Base-by-base conservation (phyloP, 2,888 invertebrate species). In the Caenorhabditis becei region DNA sequence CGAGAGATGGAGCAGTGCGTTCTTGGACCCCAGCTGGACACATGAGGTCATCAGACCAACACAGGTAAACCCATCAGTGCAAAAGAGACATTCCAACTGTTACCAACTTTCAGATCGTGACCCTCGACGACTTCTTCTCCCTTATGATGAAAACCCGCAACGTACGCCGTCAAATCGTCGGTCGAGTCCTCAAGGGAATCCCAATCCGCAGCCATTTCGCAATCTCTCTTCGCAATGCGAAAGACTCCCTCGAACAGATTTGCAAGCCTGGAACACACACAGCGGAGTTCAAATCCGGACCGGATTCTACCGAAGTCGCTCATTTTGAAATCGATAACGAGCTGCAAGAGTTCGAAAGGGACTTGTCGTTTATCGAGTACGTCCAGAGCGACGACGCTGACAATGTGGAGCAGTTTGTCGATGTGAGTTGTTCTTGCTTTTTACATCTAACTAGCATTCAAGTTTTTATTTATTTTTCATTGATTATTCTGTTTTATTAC, bases 61-160 rank as follows among this genome's bases (percentile, higher is more conserved):
- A 8, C 61, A 85, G 75, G 84, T 84, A 53, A 8, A 18, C 24
- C 59, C 32, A 51, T 14, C 11, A 7, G 20, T 23, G 20, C 26
- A 51, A 26, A 58, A 18, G 3, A 18, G 7, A 5, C 10, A 5
- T 35, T 51, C 20, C n/a, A n/a, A n/a, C n/a, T n/a, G n/a, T n/a
- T n/a, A n/a, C n/a, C n/a, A n/a, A 5, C 56, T 82, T 72, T 44
- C 67, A 87, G 81, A 69, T 90, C 3, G 70, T 83, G n/a, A 87
- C 87, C 16, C 83, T 90, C 51, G 86, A 89, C 47, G 90, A 91
- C 71, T 91, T 91, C 85, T 89, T 88, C 85, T 85, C 87, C 2
- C 77, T 91, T n/a, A 91, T 91, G 91, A 88, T 89, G 83, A 82
- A 89, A 66, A 88, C 91, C 1, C 77, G 90, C 1, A 87, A 89